Evolutionary conservation across 2,888 invertebrate genomes (phyloP), one percentile per base, ranked within the genome.

Genomic region (Salticus scenicus): DNA sequence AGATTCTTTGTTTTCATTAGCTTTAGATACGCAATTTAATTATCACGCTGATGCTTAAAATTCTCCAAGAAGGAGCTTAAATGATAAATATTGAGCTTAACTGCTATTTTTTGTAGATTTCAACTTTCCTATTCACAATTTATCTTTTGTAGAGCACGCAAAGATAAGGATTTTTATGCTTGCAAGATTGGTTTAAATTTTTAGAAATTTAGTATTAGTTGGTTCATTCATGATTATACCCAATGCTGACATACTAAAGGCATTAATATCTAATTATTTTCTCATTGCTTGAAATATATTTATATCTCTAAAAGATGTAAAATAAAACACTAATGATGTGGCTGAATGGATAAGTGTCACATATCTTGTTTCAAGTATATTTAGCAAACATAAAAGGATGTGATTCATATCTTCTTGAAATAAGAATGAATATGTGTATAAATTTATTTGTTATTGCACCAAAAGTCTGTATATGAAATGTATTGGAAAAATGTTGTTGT

Each of bases 91-190:
- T 57, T 57, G 57, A 57, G 57, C 57, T 57, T 57, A 57, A 57
- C 57, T 57, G 57, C 57, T 57, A 57, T 57, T 57, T 57, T 57
- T 57, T 57, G 57, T 57, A 57, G 57, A 57, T 57, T 57, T 57
- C 57, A 57, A 57, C 57, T 57, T 57, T 57, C 57, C 57, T 57
- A 57, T 57, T 57, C 57, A 57, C 57, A 24, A 57, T 57, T 57
- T 57, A 57, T 57, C 57, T 57, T 57, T 57, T 57, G 57, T 57
- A 57, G 57, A 8, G 57, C 57, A 57, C 57, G 57, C 57, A 57
- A 57, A 57, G 57, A 57, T 57, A 57, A 57, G 57, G 57, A 57
- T 57, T 57, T 57, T 57, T 57, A 57, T 57, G 57, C 57, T 57
- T 24, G 57, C 57, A 57, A 47, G 8, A 57, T 57, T 57, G 57